Evolutionary conservation across 2,113 vertebrate genomes (phyloP).

Genomic region (Hepsetus odoe): DNA sequence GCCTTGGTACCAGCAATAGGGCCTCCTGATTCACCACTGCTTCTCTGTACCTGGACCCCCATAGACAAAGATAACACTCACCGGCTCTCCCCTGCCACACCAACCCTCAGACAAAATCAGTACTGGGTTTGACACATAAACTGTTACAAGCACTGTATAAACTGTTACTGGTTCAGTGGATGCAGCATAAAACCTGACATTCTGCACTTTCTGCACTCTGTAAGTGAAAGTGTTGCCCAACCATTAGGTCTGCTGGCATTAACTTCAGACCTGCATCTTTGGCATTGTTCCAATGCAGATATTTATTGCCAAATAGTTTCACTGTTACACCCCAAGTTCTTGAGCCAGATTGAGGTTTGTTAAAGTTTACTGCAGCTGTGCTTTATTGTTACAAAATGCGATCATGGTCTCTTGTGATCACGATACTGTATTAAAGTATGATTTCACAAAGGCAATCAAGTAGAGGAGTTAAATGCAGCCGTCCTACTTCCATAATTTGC

Average conservation of each 20-base stretch:
- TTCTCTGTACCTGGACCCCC: constrained; percentile 73
- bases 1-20: constrained; percentile 62
- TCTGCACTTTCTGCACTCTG: not conserved
- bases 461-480: not conserved
- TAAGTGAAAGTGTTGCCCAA: not conserved
- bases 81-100: constrained; percentile 73
- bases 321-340: constrained; percentile 14
- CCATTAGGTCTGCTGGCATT: not conserved
- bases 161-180: not conserved
- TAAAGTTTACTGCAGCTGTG: constrained; percentile 1
- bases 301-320: not conserved
- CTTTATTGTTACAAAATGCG: not conserved
- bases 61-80: constrained; percentile 74
- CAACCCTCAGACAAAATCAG: constrained; percentile 77
- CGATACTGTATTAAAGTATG: not conserved
- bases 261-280: not conserved
- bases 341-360: constrained; percentile 1
- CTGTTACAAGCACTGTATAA: constrained; percentile 1
- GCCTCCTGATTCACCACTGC: constrained; percentile 38
- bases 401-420: not conserved
- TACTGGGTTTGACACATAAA: constrained; percentile 85
- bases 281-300: not conserved
- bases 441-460: not conserved
- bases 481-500: not conserved
- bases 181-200: not conserved